Base-by-base conservation (phyloP, 2,888 invertebrate genomes). In the Rhodophaea formosa region DNA sequence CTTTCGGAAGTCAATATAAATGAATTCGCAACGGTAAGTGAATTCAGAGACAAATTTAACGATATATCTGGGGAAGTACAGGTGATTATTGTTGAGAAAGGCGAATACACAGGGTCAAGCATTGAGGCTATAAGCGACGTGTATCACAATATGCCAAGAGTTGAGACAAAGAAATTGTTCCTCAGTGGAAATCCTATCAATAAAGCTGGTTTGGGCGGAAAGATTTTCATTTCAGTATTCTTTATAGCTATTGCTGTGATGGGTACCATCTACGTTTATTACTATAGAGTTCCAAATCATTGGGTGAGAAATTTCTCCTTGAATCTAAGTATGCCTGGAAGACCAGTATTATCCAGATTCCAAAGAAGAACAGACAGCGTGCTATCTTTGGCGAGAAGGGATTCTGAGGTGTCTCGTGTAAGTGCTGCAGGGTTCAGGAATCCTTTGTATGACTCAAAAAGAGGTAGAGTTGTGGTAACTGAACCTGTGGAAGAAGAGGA, bases 371-470 rank as follows among this genome's bases (percentile, higher is more conserved):
- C 86, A 6, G 90, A 90, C 1, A 90, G 90, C 66, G 75, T 88
- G 0, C 84, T 90, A 7, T 87, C 88, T 23, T 66, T 90, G 62
- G 86, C 89, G 0, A 70, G 89, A 56, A 77, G 87, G 55, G 88
- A 87, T 62, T 90, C 90, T 3, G 69, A 70, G 0, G 69, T 74
- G 0, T 77, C 70, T 43, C 67, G 71, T 7, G 62, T 67, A 7
- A 64, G 72, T 6, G 71, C 77, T 35, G 80, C 84, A 0, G 84
- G 86, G 0, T 90, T 90, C 59, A 84, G 86, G 23, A 90, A 90
- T 69, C 90, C 90, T 0, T 61, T 90, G 65, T 90, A 89, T 64
- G 79, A 86, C 59, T 89, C 89, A 0, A 86, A 75, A 71, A 82
- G 87, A 68, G 84, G 80, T 61, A 78, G 85, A 62, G 85, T 84